A percentile compares a stretch with the other conserved stretches of the same genome.
Evolutionary conservation across 1,140 invertebrate genomes (phyloP).

Genomic region (Manduca sexta): DNA sequence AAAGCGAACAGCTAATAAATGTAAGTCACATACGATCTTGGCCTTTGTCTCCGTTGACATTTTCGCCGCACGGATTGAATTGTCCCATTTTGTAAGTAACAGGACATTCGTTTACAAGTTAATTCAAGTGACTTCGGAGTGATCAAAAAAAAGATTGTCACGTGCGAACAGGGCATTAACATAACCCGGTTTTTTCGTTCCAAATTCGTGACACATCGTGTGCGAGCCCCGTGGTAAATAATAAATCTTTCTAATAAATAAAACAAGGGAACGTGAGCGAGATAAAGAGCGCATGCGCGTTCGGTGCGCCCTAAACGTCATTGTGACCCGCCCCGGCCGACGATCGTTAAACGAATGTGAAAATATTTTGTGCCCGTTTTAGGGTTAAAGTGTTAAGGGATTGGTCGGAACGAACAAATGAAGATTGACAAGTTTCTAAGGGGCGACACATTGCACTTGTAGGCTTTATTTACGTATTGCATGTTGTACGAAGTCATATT

Average conservation of each 20-base stretch:
- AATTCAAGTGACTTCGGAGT: conserved; percentile 19
- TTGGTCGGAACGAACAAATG: background rate
- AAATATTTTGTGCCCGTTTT: conserved; percentile 57
- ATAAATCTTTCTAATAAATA: conserved; percentile 72
- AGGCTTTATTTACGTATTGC: too few relatives aligned
- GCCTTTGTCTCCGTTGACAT: background rate
- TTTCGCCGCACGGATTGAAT: background rate
- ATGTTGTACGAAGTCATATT: too few relatives aligned
- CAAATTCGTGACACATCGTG: conserved; percentile 67
- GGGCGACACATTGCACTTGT: too few relatives aligned
- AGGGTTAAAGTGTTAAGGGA: conserved; percentile 23
- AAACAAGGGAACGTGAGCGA: conserved; percentile 67
- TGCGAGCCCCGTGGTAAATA: conserved; percentile 67
- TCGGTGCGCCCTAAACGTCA: conserved; percentile 55
- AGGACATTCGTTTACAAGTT: conserved; percentile 16
- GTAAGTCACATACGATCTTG: too few relatives aligned
- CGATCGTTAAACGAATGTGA: conserved; percentile 65
- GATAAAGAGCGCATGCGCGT: conserved; percentile 58
- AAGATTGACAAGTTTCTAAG: too few relatives aligned
- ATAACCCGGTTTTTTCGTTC: conserved; percentile 63
- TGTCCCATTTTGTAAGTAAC: conserved; percentile 1
- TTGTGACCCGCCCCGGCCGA: conserved; percentile 50
- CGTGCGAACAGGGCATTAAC: conserved; percentile 60
- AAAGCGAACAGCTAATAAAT: too few relatives aligned
- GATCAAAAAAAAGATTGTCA: conserved; percentile 55